Conservation (phyloP, 2,113 vertebrate species). For the Sigmodon hispidus region DNA sequence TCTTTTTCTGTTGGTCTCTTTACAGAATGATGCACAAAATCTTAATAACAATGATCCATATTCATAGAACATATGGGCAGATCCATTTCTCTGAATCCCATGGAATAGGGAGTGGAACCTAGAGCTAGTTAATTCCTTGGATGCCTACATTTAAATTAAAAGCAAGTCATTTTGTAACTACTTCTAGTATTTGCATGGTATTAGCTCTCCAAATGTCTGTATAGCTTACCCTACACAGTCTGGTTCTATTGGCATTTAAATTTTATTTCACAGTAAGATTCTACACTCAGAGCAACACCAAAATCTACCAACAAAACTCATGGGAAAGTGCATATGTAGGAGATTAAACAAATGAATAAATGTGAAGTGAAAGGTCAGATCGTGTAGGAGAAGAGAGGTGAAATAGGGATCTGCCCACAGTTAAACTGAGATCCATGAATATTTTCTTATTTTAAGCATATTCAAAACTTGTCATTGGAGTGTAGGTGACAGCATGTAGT, state of each 20-base stretch:
- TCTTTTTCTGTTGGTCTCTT: neutral
- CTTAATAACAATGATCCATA: neutral
- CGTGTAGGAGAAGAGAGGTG: neutral
- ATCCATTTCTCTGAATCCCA: neutral
- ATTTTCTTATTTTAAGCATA: slow-evolving; percentile 22
- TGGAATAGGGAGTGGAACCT: neutral
- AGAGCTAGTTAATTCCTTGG: neutral
- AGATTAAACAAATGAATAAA: neutral
- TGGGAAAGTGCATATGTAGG: neutral
- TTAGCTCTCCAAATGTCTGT: neutral
- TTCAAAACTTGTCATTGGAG: neutral
- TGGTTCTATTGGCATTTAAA: neutral
- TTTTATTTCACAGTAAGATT: neutral
- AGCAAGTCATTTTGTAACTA: neutral
- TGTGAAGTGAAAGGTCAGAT: neutral
- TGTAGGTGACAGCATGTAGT: neutral
- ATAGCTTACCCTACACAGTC: neutral
- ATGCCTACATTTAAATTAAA: neutral
- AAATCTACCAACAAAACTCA: neutral
- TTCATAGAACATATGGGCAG: neutral
- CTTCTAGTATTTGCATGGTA: neutral
- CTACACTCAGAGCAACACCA: neutral
- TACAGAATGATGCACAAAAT: neutral
- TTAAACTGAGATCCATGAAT: neutral
- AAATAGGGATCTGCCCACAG: neutral